Evolutionary conservation across 1,140 invertebrate species (phyloP).

Genomic region (Plectrocnemia conspersa): DNA sequence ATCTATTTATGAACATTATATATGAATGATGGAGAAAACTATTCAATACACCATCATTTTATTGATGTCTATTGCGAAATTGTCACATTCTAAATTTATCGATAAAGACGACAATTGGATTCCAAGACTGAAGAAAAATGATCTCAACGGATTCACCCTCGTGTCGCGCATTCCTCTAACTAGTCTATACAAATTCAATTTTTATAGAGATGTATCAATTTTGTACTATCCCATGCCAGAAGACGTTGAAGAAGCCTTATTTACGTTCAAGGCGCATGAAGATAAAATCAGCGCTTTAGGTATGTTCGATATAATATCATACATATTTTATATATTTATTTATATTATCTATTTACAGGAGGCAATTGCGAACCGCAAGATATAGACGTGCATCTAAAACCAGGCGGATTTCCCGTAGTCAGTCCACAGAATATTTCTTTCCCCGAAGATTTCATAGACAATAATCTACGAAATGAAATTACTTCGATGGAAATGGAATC

Average conservation of each 20-base stretch:
- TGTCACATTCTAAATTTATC: conserved; percentile 11
- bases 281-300: conserved; percentile 31
- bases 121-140: conserved; percentile 25
- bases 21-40: too few species aligned
- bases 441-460: conserved; percentile 28
- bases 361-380: conserved; percentile 30
- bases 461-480: conserved; percentile 15
- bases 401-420: conserved; percentile 25
- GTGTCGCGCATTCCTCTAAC: conserved; percentile 27
- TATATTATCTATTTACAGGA: conserved; percentile 14
- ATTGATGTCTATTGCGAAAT: too few species aligned
- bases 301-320: conserved; percentile 11
- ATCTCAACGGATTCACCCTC: conserved; percentile 19
- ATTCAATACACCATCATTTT: too few species aligned
- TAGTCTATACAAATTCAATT: conserved; percentile 26
- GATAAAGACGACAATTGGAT: conserved; percentile 30
- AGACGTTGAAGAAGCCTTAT: conserved; percentile 26
- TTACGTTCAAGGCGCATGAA: conserved; percentile 31
- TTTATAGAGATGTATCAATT: conserved; percentile 31
- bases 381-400: conserved; percentile 32
- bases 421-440: conserved; percentile 31
- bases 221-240: conserved; percentile 31
- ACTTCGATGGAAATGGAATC: conserved; percentile 23
- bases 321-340: background rate
- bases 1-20: too few species aligned